Evolutionary conservation across 2,888 invertebrate genomes (phyloP).

Genomic region (Proisotoma minuta): DNA sequence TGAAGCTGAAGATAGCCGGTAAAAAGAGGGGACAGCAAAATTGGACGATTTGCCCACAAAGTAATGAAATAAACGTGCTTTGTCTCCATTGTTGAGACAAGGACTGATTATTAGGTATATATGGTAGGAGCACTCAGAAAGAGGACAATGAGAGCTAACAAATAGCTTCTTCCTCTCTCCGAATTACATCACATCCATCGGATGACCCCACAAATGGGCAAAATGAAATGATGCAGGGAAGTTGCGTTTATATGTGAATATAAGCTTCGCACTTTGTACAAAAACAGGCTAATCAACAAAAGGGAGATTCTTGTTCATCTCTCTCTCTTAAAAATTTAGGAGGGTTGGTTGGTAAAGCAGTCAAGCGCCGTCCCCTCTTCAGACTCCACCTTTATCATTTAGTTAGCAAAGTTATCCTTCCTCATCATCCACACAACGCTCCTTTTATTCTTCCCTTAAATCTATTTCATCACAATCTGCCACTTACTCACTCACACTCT

Average conservation of each 20-base stretch:
- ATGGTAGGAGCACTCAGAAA: no score
- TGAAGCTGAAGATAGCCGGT: not conserved
- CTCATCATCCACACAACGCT: conserved; percentile 2
- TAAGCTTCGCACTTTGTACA: not conserved
- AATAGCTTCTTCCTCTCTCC: no score
- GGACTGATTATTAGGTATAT: no score
- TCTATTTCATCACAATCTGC: conserved; percentile 1
- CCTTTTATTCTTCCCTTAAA: conserved; percentile 10
- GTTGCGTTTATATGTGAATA: no score
- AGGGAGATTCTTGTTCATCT: conserved; percentile 12
- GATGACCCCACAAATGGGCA: no score
- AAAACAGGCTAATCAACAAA: conserved; percentile 10
- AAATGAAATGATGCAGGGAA: no score
- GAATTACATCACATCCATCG: no score
- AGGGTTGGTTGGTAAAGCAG: conserved; percentile 11
- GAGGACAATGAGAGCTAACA: no score
- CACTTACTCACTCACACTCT: conserved; percentile 3
- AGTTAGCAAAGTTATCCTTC: conserved; percentile 12
- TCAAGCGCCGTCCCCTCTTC: conserved; percentile 15
- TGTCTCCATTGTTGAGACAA: no score
- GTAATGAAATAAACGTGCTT: no score
- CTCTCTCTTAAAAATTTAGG: not conserved
- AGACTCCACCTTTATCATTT: conserved; percentile 11
- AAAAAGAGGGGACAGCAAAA: no score
- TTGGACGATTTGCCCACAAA: no score